Evolutionary conservation across 2,888 invertebrate species (phyloP).

Genomic region (Drosophila cracens): DNA sequence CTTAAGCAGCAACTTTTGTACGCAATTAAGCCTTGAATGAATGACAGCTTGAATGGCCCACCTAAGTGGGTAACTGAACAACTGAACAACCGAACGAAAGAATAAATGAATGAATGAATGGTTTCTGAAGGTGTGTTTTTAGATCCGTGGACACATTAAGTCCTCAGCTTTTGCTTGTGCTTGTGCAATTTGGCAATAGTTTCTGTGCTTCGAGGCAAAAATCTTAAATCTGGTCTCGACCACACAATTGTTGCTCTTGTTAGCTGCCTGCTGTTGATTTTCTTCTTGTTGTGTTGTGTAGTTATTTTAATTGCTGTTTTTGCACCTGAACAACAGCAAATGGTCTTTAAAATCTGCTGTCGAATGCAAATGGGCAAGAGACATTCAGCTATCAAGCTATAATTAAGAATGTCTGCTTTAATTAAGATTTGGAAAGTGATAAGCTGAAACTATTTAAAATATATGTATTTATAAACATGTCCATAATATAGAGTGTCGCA

Average conservation of each 20-base stretch:
- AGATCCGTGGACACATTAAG: slow-evolving; percentile 24
- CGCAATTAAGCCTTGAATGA: slow-evolving; percentile 78
- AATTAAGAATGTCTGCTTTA: not conserved
- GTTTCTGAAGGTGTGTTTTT: slow-evolving; percentile 27
- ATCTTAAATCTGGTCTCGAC: slow-evolving; percentile 43
- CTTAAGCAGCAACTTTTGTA: slow-evolving; percentile 77
- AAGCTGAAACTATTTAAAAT: not conserved
- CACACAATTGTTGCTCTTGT: slow-evolving; percentile 62
- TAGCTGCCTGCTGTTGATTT: slow-evolving; percentile 1
- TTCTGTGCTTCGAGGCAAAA: slow-evolving; percentile 21
- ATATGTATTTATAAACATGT: not conserved
- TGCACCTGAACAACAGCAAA: slow-evolving; percentile 23
- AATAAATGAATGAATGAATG: slow-evolving; percentile 29
- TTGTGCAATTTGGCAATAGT: slow-evolving; percentile 37
- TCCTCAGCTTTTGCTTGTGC: slow-evolving; percentile 17
- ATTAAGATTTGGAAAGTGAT: not conserved
- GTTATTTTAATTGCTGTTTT: slow-evolving; percentile 38
- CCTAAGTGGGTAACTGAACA: slow-evolving; percentile 54
- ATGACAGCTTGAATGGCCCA: slow-evolving; percentile 67
- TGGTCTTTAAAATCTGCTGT: slow-evolving; percentile 14
- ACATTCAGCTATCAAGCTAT: not conserved
- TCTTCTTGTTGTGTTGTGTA: not conserved
- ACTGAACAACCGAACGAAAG: slow-evolving; percentile 21
- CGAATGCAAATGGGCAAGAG: not conserved
- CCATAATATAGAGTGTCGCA: not conserved